Base-by-base conservation (phyloP, 2,797 vertebrate genomes). In the Danio tinwini region DNA sequence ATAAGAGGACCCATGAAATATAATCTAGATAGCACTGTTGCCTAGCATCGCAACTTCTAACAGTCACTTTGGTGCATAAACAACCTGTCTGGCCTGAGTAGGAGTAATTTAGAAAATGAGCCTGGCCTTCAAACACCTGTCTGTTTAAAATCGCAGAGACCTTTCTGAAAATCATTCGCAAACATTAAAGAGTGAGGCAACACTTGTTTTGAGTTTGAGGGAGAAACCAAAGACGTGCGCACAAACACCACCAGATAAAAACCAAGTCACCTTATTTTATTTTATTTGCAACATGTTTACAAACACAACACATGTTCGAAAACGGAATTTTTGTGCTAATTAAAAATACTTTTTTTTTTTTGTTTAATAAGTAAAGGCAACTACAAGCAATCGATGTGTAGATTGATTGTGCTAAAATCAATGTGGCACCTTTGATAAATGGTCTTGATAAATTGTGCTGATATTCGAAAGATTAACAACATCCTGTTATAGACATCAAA, bases 71-170 rank as follows among this genome's bases (percentile, higher is more conserved):
- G 59, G 78, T 72, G 77, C 74, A 82, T 79, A 72, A 37, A 55
- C 79, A 83, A 68, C 49, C 81, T 70, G 81, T 83, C 47, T 64
- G 74, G 72, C 71, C 75, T 5, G 67, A 65, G 62, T 56, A 59
- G 62, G 53, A 80, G 81, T 45, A 53, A 74, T 83, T 65, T 79
- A 77, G 76, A 75, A 79, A 83, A 83, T 74, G 73, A 78, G 80
- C 74, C 71, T 55, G 44, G 67, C 76, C 80, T 84, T 85, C 75
- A 85, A 84, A 85, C 84, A 83, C n/a, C 62, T 81, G 70, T 55
- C 40, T 29, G 61, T 80, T 76, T 82, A 81, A 73, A 74, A 85
- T 83, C 70, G 63, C 55, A 29, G 9, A 74, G 19, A 63, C 61
- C 70, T 37, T 56, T 62, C 42, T 74, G 19, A 47, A 74, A 56